Base-by-base conservation (phyloP, 2,113 vertebrate species). In the Hippoglossus stenolepis region DNA sequence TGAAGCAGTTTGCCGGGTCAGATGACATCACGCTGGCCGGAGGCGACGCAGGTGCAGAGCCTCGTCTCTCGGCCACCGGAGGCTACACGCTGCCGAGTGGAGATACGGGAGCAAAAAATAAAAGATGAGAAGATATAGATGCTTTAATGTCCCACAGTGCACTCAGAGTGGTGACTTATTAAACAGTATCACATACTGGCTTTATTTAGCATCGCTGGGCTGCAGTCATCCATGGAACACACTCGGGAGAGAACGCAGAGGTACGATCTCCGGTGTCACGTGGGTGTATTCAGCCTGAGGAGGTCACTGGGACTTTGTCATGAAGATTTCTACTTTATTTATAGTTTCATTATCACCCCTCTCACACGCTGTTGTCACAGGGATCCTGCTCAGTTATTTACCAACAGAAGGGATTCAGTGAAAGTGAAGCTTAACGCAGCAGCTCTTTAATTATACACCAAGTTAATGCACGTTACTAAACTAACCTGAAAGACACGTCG, bases 1-100 rank as follows among this genome's bases (percentile, higher is more conserved):
- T 85, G 85, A 79, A 85, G 68, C 20, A 2, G 79, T 40, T 65
- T 28, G 38, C 2, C 35, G 79, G 38, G 47, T 78, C 21, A 3
- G 21, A 78, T 77, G 49, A 24, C 21, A 73, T 56, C 58, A 2
- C 56, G n/a, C 56, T 56, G 40, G 58, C 70, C 31, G 54, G 45
- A 65, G 82, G 28, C 28, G 28, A 31, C 28, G 1, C 28, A 31
- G 28, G 73, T 38, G 35, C 40, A 10, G 11, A 12, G 2, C 40
- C 10, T 12, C 35, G 47, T 14, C 7, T 1, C 53, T 26, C 4
- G 45, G 45, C 14, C 38, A 40, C 38, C 38, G 9, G 38, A 40
- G 45, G 45, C 45, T 14, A 17, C 45, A 47, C 45, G 45, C 45
- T 47, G 45, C 45, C 3, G 45, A 17, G 15, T 17, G 45, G 3